These are phyloP conservation scores for Plectropomus leopardus DNA, from an alignment of 2,113 vertebrate species.

Conservation along the genomic window DNA sequence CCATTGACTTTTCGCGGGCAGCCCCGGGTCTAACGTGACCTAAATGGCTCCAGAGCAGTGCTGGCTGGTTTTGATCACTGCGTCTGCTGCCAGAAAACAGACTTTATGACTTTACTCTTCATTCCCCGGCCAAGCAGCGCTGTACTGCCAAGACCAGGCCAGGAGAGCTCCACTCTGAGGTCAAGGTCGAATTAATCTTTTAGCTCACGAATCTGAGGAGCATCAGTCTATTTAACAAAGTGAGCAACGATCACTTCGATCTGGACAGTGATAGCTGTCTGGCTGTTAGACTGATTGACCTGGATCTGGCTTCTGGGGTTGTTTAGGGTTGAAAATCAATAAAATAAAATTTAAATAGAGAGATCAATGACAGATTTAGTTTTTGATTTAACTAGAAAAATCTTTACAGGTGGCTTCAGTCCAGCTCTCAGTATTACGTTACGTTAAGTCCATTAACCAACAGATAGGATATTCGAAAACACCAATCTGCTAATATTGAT, in stretches of 20 bases:
- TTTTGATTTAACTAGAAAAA: background rate
- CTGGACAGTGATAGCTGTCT: background rate
- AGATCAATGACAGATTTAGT: background rate
- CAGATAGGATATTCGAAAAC: background rate
- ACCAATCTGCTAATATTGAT: background rate
- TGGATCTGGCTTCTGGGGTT: background rate
- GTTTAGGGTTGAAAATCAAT: background rate
- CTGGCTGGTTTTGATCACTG: too few relatives aligned
- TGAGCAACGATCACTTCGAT: background rate
- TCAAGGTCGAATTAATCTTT: background rate
- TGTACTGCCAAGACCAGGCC: background rate
- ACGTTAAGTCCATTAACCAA: background rate
- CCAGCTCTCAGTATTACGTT: background rate
- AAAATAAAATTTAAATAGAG: too few relatives aligned
- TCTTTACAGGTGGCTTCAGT: background rate
- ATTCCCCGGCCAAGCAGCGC: background rate
- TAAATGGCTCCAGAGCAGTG: background rate
- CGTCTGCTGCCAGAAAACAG: background rate
- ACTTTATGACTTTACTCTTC: slow-evolving; percentile 1
- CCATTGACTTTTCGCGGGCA: background rate
- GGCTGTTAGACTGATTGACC: background rate
- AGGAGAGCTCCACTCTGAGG: background rate
- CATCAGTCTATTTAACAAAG: background rate
- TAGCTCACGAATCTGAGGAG: background rate
- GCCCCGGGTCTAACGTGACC: background rate